Conservation (phyloP, 2,888 invertebrate genomes). For the Aquatica leii region DNA sequence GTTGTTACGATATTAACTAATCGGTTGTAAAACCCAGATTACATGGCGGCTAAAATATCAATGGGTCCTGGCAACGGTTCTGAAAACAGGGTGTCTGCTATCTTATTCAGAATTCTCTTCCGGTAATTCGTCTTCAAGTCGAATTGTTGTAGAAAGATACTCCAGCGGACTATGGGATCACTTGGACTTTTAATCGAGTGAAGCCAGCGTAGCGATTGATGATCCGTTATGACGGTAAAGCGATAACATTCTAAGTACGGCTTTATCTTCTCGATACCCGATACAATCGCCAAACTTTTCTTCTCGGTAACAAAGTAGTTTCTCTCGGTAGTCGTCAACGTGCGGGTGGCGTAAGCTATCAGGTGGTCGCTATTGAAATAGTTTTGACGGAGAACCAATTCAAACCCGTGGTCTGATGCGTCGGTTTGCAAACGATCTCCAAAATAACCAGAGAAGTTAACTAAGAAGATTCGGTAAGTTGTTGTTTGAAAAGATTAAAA, state of each 20-base stretch:
- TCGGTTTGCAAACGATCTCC: background rate
- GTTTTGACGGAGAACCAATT: background rate
- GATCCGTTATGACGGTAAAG: background rate
- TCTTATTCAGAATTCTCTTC: background rate
- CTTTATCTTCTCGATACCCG: background rate
- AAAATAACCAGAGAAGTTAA: background rate
- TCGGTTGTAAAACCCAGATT: too few species aligned
- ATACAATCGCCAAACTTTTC: background rate
- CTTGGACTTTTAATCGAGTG: background rate
- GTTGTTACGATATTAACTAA: too few species aligned
- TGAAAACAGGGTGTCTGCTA: too few species aligned
- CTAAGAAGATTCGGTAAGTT: too few species aligned
- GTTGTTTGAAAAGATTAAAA: too few species aligned
- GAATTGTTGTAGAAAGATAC: background rate
- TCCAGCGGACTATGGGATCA: background rate
- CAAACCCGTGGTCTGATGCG: background rate
- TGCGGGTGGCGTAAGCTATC: background rate
- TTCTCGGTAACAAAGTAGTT: background rate
- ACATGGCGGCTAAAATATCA: too few species aligned
- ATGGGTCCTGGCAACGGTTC: too few species aligned
- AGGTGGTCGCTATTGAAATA: background rate
- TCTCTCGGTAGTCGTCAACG: background rate
- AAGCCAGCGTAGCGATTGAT: background rate
- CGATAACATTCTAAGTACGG: background rate
- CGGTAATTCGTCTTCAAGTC: background rate